phyloP scores from a whole-genome alignment of 2,797 vertebrate species.

The Oryzias dopingdopingensis region DNA sequence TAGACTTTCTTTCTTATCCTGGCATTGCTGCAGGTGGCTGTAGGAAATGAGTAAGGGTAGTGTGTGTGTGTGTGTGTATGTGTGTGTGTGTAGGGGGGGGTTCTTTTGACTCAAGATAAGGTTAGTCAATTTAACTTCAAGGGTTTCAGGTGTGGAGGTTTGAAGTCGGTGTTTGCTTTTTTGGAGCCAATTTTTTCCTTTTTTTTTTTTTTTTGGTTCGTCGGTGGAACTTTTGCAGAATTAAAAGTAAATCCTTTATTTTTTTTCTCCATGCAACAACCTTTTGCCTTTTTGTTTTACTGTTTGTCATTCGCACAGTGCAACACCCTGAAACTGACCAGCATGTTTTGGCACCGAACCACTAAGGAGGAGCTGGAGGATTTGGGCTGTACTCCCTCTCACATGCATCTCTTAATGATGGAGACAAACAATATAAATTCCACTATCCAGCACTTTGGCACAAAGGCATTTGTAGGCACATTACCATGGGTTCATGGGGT shows the following conservation, averaged over 20 bases:
- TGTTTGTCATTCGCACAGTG: too few relatives aligned
- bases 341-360: too few relatives aligned
- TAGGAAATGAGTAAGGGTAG: conserved; percentile 1
- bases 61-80: neutral
- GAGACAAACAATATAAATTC: neutral
- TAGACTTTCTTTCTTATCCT: conserved; percentile 1
- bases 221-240: neutral
- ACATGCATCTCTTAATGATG: too few relatives aligned
- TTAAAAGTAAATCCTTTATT: too few relatives aligned
- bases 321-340: too few relatives aligned
- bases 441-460: too few relatives aligned
- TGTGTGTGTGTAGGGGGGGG: neutral
- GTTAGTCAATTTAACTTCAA: conserved; percentile 6
- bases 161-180: conserved; percentile 8
- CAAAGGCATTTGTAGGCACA: too few relatives aligned
- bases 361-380: too few relatives aligned
- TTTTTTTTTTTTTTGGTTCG: neutral
- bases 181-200: neutral
- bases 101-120: conserved; percentile 11
- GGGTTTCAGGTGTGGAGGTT: conserved; percentile 1
- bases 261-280: too few relatives aligned
- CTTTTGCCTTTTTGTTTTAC: too few relatives aligned
- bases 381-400: too few relatives aligned
- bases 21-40: neutral
- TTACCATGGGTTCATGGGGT: too few relatives aligned